Percentiles rank a stretch among this genome's conserved stretches.
Conservation (phyloP, 2,113 vertebrate species). For the Phasianus colchicus region DNA sequence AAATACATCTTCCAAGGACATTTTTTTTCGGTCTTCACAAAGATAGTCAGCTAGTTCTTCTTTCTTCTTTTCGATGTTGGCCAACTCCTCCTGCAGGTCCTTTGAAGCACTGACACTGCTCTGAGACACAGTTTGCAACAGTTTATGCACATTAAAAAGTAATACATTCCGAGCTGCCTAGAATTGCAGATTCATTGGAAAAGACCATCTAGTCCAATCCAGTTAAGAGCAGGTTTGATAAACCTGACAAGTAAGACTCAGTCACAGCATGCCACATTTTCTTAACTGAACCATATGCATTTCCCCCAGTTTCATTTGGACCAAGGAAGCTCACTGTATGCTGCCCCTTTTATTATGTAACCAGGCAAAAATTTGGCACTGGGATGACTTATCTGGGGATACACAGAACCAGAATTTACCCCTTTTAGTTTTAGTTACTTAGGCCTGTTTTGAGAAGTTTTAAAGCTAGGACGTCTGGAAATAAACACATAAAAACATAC, state of each 20-base stretch:
- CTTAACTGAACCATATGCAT: background rate
- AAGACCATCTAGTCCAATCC: background rate
- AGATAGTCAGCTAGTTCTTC: conserved; percentile 87
- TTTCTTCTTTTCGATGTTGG: conserved; percentile 78
- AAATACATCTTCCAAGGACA: conserved; percentile 90
- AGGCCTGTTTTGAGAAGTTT: background rate
- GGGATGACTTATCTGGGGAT: background rate
- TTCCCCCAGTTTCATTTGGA: background rate
- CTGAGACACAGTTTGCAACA: conserved; percentile 69
- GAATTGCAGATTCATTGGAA: background rate
- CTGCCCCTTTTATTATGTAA: background rate
- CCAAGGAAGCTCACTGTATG: background rate
- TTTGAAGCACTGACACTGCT: conserved; percentile 73
- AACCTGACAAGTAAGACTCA: background rate
- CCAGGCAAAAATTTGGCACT: rapidly evolving
- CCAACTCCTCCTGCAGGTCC: conserved; percentile 77
- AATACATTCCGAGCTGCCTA: background rate
- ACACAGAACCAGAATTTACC: background rate
- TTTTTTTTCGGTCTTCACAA: conserved; percentile 85
- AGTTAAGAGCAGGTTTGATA: background rate
- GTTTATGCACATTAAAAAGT: background rate
- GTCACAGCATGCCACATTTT: background rate
- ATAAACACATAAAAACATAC: rapidly evolving
- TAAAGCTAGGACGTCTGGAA: background rate
- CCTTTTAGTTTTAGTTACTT: background rate